phyloP scores from a whole-genome alignment of 2,888 invertebrate species.

The Lasiommata megera region DNA sequence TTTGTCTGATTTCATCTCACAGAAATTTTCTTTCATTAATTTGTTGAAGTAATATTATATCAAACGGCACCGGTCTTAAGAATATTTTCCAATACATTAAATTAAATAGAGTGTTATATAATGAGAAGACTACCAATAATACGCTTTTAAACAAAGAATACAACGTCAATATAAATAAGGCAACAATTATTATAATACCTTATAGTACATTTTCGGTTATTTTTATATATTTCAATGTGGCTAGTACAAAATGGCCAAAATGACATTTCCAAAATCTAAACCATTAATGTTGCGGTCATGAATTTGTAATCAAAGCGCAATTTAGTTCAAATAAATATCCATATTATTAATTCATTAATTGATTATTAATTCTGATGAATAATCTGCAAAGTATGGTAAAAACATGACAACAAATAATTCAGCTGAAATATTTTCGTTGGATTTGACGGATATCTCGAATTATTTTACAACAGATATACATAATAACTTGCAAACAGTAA shows the following conservation, averaged over 20 bases:
- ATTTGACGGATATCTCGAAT: conserved; percentile 49
- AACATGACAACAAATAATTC: conserved; percentile 33
- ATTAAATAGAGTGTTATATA: background rate
- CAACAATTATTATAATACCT: conserved; percentile 29
- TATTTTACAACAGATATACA: conserved; percentile 44
- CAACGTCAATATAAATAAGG: conserved; percentile 1
- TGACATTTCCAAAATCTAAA: conserved; percentile 44
- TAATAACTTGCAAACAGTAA: conserved; percentile 39
- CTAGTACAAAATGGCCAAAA: conserved; percentile 36
- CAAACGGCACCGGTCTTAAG: conserved; percentile 3
- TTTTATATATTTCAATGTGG: conserved; percentile 37
- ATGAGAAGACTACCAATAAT: background rate
- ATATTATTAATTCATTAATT: no score
- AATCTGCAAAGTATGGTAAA: conserved; percentile 40
- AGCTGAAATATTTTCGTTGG: conserved; percentile 44
- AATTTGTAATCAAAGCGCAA: conserved; percentile 35
- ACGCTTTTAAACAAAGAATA: background rate
- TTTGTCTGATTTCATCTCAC: conserved; percentile 15
- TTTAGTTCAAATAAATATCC: conserved; percentile 39
- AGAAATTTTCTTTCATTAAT: no score
- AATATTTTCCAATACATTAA: conserved; percentile 18
- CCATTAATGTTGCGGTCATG: conserved; percentile 34
- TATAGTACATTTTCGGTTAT: conserved; percentile 24
- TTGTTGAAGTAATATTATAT: no score
- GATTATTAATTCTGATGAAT: conserved; percentile 37